Evolutionary conservation across 2,113 vertebrate genomes (phyloP).

Genomic region (Nibea coibor): DNA sequence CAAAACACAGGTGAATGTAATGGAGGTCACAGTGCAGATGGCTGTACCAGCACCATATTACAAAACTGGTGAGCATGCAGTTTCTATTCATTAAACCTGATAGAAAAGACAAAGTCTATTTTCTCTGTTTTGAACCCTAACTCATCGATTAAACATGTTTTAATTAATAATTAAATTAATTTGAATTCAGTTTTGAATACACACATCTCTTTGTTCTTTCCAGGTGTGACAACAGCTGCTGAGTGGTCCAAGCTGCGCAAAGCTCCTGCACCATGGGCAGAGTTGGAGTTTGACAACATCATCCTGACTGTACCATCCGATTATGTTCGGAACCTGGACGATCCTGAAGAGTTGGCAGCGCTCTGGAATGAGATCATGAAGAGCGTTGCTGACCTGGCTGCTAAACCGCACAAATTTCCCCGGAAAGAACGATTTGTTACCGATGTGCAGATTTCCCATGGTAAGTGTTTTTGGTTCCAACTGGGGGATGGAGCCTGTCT

Average conservation of each 20-base stretch:
- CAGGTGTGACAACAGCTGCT: slow-evolving; percentile 75
- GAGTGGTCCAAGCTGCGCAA: slow-evolving; percentile 79
- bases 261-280: slow-evolving; percentile 84
- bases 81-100: too few relatives aligned
- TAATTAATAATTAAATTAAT: too few relatives aligned
- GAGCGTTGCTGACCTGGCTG: slow-evolving; percentile 83
- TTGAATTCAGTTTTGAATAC: too few relatives aligned
- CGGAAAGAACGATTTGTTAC: slow-evolving; percentile 88
- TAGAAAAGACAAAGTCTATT: too few relatives aligned
- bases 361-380: slow-evolving; percentile 86
- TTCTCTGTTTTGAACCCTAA: too few relatives aligned
- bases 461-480: slow-evolving; percentile 54
- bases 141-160: too few relatives aligned
- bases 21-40: slow-evolving; percentile 73
- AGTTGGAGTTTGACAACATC: slow-evolving; percentile 87
- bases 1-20: slow-evolving; percentile 56
- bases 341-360: slow-evolving; percentile 80
- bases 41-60: slow-evolving; percentile 81
- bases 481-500: too few relatives aligned
- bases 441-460: slow-evolving; percentile 87
- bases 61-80: slow-evolving; percentile 68
- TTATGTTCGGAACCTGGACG: slow-evolving; percentile 67
- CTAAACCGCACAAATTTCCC: slow-evolving; percentile 78
- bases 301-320: slow-evolving; percentile 85
- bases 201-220: not conserved